These are phyloP conservation scores for Argynnis bischoffii DNA, from an alignment of 2,888 invertebrate species.

Conservation along the genomic window DNA sequence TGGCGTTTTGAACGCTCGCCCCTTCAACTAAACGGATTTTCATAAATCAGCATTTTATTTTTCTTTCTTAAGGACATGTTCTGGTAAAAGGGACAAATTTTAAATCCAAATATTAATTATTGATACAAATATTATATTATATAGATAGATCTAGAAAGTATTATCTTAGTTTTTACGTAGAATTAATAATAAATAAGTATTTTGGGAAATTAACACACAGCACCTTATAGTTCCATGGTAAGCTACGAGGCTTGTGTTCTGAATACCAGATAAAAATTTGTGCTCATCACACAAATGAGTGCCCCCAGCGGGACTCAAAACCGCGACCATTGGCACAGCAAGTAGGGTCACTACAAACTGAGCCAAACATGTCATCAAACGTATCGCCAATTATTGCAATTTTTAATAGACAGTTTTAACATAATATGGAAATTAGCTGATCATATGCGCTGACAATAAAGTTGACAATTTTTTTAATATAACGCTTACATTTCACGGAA, in stretches of 20 bases:
- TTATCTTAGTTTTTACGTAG: too few species aligned
- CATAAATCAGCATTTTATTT: constrained; percentile 42
- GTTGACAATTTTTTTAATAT: constrained; percentile 3
- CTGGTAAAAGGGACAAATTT: neutral
- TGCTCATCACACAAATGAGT: too few species aligned
- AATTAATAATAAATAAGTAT: too few species aligned
- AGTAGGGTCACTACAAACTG: too few species aligned
- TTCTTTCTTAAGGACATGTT: constrained; percentile 16
- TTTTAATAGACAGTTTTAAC: neutral
- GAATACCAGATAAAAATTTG: too few species aligned
- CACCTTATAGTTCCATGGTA: too few species aligned
- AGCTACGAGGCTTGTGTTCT: too few species aligned
- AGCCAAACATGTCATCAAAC: too few species aligned
- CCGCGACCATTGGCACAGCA: too few species aligned
- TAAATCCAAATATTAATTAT: neutral
- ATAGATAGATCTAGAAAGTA: too few species aligned
- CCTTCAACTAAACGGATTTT: constrained; percentile 43
- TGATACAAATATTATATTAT: neutral
- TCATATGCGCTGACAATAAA: neutral
- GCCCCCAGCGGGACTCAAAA: too few species aligned
- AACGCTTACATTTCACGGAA: neutral
- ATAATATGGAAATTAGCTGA: neutral
- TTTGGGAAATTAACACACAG: too few species aligned
- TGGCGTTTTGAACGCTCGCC: constrained; percentile 51
- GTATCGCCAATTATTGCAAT: neutral